Conservation (phyloP, 1,140 invertebrate species). For the Tribolium madens region DNA sequence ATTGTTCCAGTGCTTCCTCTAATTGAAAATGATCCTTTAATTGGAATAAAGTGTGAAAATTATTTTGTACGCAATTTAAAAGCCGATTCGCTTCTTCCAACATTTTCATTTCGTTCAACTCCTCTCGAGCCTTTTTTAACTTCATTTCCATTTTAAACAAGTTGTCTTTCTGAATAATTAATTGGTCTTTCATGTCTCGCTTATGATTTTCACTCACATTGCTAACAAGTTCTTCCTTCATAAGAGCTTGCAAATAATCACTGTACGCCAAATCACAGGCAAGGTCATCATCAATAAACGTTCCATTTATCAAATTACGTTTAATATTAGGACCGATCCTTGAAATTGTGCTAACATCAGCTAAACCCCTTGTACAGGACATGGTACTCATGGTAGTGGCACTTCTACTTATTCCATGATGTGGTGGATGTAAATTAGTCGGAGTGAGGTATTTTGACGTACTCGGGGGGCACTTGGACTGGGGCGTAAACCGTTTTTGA, state of each 20-base stretch:
- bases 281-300: background rate
- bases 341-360: background rate
- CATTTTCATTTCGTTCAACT: background rate
- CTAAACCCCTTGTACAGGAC: too few species aligned
- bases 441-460: background rate
- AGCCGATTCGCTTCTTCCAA: background rate
- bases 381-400: too few species aligned
- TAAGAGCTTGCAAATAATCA: slow-evolving; percentile 12
- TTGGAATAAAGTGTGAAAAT: background rate
- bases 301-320: background rate
- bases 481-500: background rate
- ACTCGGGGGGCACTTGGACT: background rate
- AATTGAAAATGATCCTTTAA: background rate
- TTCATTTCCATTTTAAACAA: background rate
- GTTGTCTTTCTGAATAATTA: background rate
- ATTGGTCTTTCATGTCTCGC: background rate
- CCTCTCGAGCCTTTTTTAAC: background rate
- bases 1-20: background rate
- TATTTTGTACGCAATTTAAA: background rate
- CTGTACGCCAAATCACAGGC: background rate
- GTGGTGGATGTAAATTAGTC: background rate
- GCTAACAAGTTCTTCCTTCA: background rate
- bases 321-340: background rate
- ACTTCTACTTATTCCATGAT: too few species aligned
- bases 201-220: background rate